These are phyloP conservation scores for Artibeus lituratus DNA, from an alignment of 2,797 vertebrate species.

Conservation along the genomic window DNA sequence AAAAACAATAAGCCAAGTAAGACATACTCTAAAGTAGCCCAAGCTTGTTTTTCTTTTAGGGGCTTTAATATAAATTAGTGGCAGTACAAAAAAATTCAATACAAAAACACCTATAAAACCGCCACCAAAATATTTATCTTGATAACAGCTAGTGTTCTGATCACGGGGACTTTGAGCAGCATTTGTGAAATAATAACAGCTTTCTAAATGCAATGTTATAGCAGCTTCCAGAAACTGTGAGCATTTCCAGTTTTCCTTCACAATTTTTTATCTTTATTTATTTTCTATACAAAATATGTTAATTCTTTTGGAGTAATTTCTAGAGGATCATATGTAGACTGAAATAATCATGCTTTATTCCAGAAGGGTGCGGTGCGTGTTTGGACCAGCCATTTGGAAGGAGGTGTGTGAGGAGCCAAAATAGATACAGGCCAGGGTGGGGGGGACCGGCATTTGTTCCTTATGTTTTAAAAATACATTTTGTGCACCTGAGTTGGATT, in stretches of 20 bases:
- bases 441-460: not conserved
- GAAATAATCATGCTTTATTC: conserved; percentile 5
- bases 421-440: conserved; percentile 5
- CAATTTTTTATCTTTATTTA: conserved; percentile 19
- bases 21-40: not conserved
- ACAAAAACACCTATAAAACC: not conserved
- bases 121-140: not conserved
- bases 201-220: not conserved
- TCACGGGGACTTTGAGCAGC: not conserved
- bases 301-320: conserved; percentile 2
- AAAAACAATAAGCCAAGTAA: not conserved
- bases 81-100: not conserved
- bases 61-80: not conserved
- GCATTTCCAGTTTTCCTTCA: not conserved
- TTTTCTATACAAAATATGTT: conserved; percentile 35
- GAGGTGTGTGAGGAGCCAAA: not conserved
- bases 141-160: not conserved
- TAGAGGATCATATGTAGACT: not conserved
- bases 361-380: conserved; percentile 11
- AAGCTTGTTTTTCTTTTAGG: not conserved
- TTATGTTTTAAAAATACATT: conserved; percentile 38
- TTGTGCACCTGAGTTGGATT: conserved; percentile 2
- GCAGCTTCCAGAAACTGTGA: not conserved
- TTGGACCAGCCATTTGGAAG: conserved; percentile 45
- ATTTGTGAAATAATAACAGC: conserved; percentile 41